Conservation (phyloP, 2,113 vertebrate species). For the Silurus meridionalis region DNA sequence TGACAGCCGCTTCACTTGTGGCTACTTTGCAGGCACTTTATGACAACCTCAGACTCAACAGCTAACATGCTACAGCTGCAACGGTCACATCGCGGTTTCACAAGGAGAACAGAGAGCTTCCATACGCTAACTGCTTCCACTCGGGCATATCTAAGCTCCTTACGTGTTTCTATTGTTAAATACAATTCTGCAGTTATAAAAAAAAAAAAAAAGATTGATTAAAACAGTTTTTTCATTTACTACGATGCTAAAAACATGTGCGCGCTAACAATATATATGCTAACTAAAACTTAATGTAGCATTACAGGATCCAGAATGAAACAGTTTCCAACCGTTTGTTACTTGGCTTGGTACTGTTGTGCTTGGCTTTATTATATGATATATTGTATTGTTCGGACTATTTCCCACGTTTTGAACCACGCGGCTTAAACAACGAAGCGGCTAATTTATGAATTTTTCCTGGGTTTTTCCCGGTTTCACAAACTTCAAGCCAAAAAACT, state of each 20-base stretch:
- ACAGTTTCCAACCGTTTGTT: not conserved
- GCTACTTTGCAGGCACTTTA: conserved; percentile 41
- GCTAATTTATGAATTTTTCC: no score
- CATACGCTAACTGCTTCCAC: conserved; percentile 1
- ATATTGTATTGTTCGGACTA: no score
- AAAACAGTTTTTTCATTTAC: not conserved
- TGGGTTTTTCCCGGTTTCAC: no score
- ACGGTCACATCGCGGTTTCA: conserved; percentile 16
- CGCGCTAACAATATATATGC: not conserved
- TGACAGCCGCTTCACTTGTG: conserved; percentile 24
- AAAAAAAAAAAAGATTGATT: not conserved
- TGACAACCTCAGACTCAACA: conserved; percentile 42
- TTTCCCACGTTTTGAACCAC: no score
- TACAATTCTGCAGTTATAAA: not conserved
- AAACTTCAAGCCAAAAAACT: no score
- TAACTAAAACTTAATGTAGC: not conserved
- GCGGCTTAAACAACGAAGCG: no score
- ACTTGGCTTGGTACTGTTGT: not conserved
- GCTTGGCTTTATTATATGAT: not conserved
- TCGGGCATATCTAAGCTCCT: not conserved
- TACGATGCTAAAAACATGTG: not conserved
- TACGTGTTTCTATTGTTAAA: not conserved
- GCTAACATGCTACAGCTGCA: conserved; percentile 25
- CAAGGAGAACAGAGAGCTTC: not conserved
- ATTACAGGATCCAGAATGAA: not conserved